Base-by-base conservation (phyloP, 2,797 vertebrate species). In the Morus bassanus region DNA sequence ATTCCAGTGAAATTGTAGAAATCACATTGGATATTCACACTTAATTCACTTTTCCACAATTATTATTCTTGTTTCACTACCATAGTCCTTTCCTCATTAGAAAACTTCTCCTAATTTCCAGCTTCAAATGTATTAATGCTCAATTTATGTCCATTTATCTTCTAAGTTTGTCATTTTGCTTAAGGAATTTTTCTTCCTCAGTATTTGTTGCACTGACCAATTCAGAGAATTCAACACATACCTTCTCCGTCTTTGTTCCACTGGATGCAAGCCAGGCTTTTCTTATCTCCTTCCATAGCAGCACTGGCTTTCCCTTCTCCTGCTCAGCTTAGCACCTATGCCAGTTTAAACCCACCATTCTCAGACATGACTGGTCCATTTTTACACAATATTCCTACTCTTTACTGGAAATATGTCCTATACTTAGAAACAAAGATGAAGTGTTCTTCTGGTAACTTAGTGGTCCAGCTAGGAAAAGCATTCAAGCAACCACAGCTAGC, bases 351-450 rank as follows among this genome's bases (percentile, higher is more conserved):
- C 5, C 19, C 21, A 39, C 6, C 9, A 3, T 13, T 76, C 24
- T 70, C 24, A 80, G 39, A 85, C 2, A 7, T 2, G 27, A n/a
- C 30, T 1, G 0, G 5, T 46, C 51, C n/a, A n/a, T 35, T 82
- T 89, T 91, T 31, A 68, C 25, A 37, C 19, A 60, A 9, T 41
- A 51, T 69, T 75, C 28, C 13, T 51, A 30, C 7, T 45, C 37
- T 39, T 7, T 60, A 8, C 18, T 30, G 21, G 7, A 87, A 78
- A 87, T 73, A 0, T 33, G 16, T 35, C n/a, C 28, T 67, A 10
- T 14, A 30, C 30, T 28, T 37, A 48, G 48, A 74, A 77, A 45
- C 13, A 82, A 91, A 80, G 54, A 63, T 6, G 0, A 41, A 31
- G 5, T 18, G 4, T 1, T 13, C 69, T 95, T 81, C 48, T 61